Evolutionary conservation across 2,888 invertebrate species (phyloP).

Genomic region (Ganaspis brasiliensis): DNA sequence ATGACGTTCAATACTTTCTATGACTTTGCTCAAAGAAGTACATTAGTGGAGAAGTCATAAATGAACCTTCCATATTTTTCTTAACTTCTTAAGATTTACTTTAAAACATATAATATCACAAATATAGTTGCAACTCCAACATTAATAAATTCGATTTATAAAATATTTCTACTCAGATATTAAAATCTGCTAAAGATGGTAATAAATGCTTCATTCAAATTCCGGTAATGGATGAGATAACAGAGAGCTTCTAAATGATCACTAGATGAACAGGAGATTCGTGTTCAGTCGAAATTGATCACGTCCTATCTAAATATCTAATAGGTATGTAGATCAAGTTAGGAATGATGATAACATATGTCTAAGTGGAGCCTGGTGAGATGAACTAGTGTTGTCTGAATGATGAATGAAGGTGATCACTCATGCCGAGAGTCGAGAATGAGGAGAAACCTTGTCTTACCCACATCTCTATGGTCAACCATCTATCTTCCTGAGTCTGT

Average conservation of each 20-base stretch:
- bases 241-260: neutral
- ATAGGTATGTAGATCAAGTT: neutral
- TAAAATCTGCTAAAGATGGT: too few relatives aligned
- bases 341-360: slow-evolving; percentile 18
- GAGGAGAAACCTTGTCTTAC: slow-evolving; percentile 40
- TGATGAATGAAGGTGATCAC: slow-evolving; percentile 70
- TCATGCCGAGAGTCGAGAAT: slow-evolving; percentile 53
- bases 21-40: too few relatives aligned
- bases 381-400: slow-evolving; percentile 65
- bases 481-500: slow-evolving; percentile 22
- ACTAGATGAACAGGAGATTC: neutral
- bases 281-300: slow-evolving; percentile 1
- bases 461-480: slow-evolving; percentile 28
- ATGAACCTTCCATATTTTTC: too few relatives aligned
- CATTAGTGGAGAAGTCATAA: too few relatives aligned
- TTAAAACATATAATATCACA: too few relatives aligned
- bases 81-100: too few relatives aligned
- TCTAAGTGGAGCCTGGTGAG: slow-evolving; percentile 14
- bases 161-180: too few relatives aligned
- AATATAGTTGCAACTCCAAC: too few relatives aligned
- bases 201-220: too few relatives aligned
- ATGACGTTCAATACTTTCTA: too few relatives aligned
- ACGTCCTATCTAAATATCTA: neutral
- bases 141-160: too few relatives aligned
- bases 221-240: neutral